These are phyloP conservation scores for Premnoplex brunnescens DNA, from an alignment of 2,797 vertebrate genomes.

Conservation along the genomic window DNA sequence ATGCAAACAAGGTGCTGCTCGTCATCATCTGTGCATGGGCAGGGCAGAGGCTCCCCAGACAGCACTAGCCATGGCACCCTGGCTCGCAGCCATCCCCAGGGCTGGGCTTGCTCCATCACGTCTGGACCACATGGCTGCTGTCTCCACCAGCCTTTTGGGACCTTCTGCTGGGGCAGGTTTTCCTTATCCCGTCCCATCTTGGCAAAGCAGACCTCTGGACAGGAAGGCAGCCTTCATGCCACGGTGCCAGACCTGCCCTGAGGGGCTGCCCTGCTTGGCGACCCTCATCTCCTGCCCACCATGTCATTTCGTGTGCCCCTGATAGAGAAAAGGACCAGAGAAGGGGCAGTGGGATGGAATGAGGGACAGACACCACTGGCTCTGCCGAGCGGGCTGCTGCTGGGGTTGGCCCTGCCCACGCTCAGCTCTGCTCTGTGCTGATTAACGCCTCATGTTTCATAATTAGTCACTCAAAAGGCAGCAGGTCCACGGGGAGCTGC, in stretches of 20 bases:
- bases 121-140: fast-evolving
- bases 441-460: conserved; percentile 14
- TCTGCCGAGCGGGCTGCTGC: neutral
- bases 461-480: conserved; percentile 53
- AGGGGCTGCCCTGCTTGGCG: neutral
- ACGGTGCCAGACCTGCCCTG: neutral
- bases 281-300: neutral
- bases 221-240: neutral
- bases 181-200: neutral
- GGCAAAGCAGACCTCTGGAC: neutral
- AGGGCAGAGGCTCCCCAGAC: neutral
- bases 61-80: neutral
- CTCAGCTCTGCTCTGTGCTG: neutral
- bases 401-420: neutral
- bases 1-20: neutral
- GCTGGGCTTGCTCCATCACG: neutral
- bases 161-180: neutral
- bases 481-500: neutral
- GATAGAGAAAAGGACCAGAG: neutral
- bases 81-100: fast-evolving
- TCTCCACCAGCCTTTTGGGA: neutral
- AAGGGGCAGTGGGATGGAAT: neutral
- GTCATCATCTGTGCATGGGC: fast-evolving
- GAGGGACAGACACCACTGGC: neutral
- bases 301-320: fast-evolving